Evolutionary conservation across 1,140 invertebrate species (phyloP).

Genomic region (Scaptomyza pallida): DNA sequence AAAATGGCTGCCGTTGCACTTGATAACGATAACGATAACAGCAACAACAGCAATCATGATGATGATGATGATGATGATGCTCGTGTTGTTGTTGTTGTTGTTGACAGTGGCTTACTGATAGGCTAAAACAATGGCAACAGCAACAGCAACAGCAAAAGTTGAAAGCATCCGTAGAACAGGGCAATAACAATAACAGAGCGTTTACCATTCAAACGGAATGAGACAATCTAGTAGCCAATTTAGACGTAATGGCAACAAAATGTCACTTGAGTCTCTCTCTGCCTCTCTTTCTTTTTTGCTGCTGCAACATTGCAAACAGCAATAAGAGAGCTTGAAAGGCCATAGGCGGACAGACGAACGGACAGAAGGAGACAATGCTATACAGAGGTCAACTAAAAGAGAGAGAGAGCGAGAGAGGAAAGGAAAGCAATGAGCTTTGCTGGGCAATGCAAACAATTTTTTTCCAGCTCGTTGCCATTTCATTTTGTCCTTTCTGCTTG

Average conservation of each 20-base stretch:
- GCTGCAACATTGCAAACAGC: conserved; percentile 49
- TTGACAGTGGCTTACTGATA: conserved; percentile 31
- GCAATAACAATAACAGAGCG: conserved; percentile 77
- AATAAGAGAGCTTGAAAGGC: conserved; percentile 16
- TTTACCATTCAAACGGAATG: conserved; percentile 74
- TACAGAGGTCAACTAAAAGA: not conserved
- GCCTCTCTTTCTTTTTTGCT: too few species aligned
- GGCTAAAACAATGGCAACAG: conserved; percentile 6
- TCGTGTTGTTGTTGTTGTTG: conserved; percentile 19
- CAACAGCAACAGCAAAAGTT: not conserved
- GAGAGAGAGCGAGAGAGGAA: not conserved
- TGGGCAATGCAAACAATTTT: conserved; percentile 49
- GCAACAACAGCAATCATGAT: conserved; percentile 3
- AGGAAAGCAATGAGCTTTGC: conserved; percentile 19
- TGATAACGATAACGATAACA: conserved; percentile 31
- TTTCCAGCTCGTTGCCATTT: conserved; percentile 56
- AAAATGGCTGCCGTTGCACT: conserved; percentile 39
- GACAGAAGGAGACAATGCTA: not conserved
- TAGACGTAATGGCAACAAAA: conserved; percentile 76
- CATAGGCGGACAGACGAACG: not conserved
- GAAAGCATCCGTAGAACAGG: conserved; percentile 9
- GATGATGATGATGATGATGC: conserved; percentile 19
- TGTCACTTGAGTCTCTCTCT: conserved; percentile 53
- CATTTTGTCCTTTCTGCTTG: conserved; percentile 30
- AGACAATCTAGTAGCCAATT: conserved; percentile 75